Evolutionary conservation across 2,888 invertebrate genomes (phyloP).

Genomic region (Phyto melanocephala): DNA sequence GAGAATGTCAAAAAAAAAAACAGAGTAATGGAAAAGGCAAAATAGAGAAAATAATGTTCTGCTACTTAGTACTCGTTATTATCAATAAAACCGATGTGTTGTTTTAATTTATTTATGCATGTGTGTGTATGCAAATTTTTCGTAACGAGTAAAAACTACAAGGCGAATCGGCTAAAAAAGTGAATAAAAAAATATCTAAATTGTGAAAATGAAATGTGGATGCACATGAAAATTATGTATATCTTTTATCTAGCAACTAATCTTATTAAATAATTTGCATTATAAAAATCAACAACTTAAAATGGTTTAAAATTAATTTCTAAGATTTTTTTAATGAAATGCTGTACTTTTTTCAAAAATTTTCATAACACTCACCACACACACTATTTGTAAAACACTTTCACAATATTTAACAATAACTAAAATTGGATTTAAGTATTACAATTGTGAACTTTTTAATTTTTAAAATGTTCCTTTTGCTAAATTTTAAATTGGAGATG

Average conservation of each 20-base stretch:
- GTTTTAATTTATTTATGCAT: not conserved
- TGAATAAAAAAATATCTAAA: slow-evolving; percentile 39
- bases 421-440: slow-evolving; percentile 3
- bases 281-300: no score
- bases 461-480: no score
- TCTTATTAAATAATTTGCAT: no score
- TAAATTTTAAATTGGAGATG: no score
- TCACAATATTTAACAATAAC: slow-evolving; percentile 39
- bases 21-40: slow-evolving; percentile 9
- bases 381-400: slow-evolving; percentile 29
- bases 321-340: slow-evolving; percentile 5
- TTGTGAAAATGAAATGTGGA: slow-evolving; percentile 52
- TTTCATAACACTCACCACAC: slow-evolving; percentile 51
- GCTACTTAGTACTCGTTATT: slow-evolving; percentile 53
- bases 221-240: slow-evolving; percentile 55
- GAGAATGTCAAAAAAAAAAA: slow-evolving; percentile 45
- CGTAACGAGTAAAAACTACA: slow-evolving; percentile 50
- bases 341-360: slow-evolving; percentile 50
- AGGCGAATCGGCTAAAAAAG: slow-evolving; percentile 56
- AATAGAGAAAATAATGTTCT: no score
- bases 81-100: not conserved
- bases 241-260: no score
- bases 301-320: no score
- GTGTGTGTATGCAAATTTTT: slow-evolving; percentile 47
- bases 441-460: no score